Evolutionary conservation across 2,113 vertebrate genomes (phyloP).

Genomic region (Thinocorus orbignyianus): DNA sequence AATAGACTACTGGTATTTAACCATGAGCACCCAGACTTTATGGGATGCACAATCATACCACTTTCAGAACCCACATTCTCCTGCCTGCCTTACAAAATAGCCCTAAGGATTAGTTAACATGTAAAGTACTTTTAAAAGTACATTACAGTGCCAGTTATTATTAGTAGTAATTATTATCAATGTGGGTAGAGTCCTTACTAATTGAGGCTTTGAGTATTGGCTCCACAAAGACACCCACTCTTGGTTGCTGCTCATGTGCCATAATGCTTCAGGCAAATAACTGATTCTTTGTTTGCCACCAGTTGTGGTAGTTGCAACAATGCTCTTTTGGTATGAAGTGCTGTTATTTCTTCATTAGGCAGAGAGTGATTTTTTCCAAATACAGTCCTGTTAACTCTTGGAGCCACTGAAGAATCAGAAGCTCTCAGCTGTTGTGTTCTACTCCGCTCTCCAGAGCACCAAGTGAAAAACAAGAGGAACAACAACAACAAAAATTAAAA

Average conservation of each 20-base stretch:
- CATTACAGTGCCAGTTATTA: neutral
- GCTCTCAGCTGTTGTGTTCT: neutral
- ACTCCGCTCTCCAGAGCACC: neutral
- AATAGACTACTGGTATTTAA: neutral
- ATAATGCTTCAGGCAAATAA: conserved; percentile 12
- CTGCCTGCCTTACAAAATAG: neutral
- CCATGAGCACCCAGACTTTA: neutral
- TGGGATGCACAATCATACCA: neutral
- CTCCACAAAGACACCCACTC: conserved; percentile 26
- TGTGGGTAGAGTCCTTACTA: neutral
- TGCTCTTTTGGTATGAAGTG: neutral
- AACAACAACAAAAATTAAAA: neutral
- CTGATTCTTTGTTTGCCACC: conserved; percentile 19
- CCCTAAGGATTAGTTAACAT: neutral
- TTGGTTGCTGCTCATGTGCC: neutral
- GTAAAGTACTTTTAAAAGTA: neutral
- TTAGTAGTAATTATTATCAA: neutral
- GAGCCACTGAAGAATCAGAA: neutral
- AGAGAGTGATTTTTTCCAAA: neutral
- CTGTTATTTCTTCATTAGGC: neutral
- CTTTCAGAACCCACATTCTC: neutral
- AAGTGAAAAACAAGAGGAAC: neutral
- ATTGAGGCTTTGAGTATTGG: conserved; percentile 1
- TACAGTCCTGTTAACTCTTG: conserved; percentile 12
- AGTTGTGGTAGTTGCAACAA: neutral